These are phyloP conservation scores for Cotesia chilonis DNA, from an alignment of 1,140 invertebrate species.

Conservation along the genomic window DNA sequence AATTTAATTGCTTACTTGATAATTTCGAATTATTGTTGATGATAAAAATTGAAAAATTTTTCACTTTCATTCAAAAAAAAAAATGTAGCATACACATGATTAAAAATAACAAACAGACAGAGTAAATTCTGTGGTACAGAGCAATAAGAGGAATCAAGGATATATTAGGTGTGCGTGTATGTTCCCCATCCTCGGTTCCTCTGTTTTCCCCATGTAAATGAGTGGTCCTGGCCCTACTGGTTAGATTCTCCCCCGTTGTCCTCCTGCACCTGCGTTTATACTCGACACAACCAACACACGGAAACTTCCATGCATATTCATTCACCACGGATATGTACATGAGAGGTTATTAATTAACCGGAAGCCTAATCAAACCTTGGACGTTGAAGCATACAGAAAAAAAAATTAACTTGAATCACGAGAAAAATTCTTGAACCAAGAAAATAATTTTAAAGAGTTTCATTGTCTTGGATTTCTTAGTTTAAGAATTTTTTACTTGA, in stretches of 20 bases:
- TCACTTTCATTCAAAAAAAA: not conserved
- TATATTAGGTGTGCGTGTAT: constrained; percentile 24
- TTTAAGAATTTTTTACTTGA: no score
- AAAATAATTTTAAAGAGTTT: no score
- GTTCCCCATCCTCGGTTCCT: constrained; percentile 48
- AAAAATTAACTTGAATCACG: no score
- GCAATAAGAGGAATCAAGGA: not conserved
- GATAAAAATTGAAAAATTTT: not conserved
- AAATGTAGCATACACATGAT: not conserved
- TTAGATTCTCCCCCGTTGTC: constrained; percentile 7
- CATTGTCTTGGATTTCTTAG: no score
- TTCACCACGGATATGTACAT: constrained; percentile 58
- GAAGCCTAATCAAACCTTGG: constrained; percentile 65
- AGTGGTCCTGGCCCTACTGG: constrained; percentile 50
- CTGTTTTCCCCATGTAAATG: constrained; percentile 66
- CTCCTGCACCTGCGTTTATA: constrained; percentile 26
- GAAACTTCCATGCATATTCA: constrained; percentile 65
- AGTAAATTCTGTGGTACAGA: not conserved
- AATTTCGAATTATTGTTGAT: no score
- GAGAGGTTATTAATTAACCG: constrained; percentile 67
- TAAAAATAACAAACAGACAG: not conserved
- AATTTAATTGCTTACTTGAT: no score
- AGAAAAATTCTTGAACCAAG: no score
- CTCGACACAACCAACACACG: constrained; percentile 43
- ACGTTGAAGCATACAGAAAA: not conserved